Percentiles rank a stretch among this genome's conserved stretches.
These are phyloP conservation scores for Himalopsyche anomala DNA, from an alignment of 2,888 invertebrate genomes.

Conservation along the genomic window DNA sequence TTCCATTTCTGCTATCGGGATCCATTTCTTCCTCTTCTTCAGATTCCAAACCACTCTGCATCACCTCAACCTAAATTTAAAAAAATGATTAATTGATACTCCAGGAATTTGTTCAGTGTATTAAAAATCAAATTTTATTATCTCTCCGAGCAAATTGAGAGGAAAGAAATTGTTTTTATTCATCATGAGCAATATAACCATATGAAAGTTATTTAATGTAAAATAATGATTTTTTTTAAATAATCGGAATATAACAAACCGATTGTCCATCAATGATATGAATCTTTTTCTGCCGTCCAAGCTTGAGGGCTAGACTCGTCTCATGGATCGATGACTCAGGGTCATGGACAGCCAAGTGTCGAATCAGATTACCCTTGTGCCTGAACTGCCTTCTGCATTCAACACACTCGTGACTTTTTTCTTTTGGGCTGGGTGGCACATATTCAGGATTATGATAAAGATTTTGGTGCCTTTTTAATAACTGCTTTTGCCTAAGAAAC, in stretches of 20 bases:
- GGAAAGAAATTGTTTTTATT: too few species aligned
- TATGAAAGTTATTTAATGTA: too few species aligned
- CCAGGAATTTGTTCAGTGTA: not conserved
- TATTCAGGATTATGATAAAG: conserved; percentile 94
- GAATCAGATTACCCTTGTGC: conserved; percentile 94
- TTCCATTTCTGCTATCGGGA: conserved; percentile 69
- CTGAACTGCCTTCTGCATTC: conserved; percentile 86
- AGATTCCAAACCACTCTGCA: conserved; percentile 68
- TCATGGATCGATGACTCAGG: conserved; percentile 87
- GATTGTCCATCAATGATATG: conserved; percentile 78
- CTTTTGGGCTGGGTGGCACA: conserved; percentile 90
- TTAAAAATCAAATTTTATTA: too few species aligned
- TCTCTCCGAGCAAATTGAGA: too few species aligned
- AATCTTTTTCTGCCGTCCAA: conserved; percentile 87
- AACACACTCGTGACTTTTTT: conserved; percentile 93
- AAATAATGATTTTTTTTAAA: too few species aligned
- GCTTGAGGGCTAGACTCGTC: conserved; percentile 84
- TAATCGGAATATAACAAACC: conserved; percentile 60
- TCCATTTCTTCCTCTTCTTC: conserved; percentile 69
- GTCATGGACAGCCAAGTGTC: conserved; percentile 94
- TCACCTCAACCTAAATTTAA: conserved; percentile 39
- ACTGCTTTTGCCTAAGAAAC: conserved; percentile 88
- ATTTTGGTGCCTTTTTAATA: conserved; percentile 93
- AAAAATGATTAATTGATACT: not conserved
- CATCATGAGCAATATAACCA: too few species aligned